Evolutionary conservation across 1,140 invertebrate genomes (phyloP), one percentile per base, ranked within the genome.

Genomic region (Reticulitermes speratus): DNA sequence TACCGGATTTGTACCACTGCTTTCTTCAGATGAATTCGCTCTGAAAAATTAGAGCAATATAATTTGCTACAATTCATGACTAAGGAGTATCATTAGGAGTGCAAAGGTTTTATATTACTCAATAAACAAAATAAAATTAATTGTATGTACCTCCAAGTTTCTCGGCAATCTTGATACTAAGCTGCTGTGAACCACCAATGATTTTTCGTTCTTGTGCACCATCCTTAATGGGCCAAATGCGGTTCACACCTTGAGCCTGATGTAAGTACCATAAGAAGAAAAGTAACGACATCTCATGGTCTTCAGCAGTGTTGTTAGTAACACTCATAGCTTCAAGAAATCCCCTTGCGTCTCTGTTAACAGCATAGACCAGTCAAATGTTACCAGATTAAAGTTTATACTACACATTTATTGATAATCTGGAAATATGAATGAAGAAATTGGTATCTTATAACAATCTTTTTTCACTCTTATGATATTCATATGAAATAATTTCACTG

Each of bases 161-260:
- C 52, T 89, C 88, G 9, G 88, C 87, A 48, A 92, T 86, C 82
- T 88, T 88, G 32, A 89, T n/a, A 83, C 89, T 90, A 38, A 92
- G 89, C 88, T 91, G 90, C 87, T 91, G 91, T 21, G 91, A 89
- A 59, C 92, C 92, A 85, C 91, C 91, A 90, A 91, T 59, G 45
- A 92, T 90, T 87, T 89, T 90, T 21, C 88, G 88, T 87, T 92
- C 91, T 87, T 92, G 91, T 45, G 89, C 92, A 30, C 89, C 88
- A 82, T 88, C 87, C 85, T 91, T 88, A n/a, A 88, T 89, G 9
- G 89, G 88, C 84, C 91, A 90, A 48, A 91, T 84, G 8, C 91
- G 85, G 14, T 89, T 87, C 48, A 89, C 87, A 0, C 90, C 90
- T 30, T 90, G 90, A 84, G 90, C 90, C 44, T 90, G 89, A 85